Conservation (phyloP, 2,797 vertebrate genomes). For the Glyptemys insculpta region DNA sequence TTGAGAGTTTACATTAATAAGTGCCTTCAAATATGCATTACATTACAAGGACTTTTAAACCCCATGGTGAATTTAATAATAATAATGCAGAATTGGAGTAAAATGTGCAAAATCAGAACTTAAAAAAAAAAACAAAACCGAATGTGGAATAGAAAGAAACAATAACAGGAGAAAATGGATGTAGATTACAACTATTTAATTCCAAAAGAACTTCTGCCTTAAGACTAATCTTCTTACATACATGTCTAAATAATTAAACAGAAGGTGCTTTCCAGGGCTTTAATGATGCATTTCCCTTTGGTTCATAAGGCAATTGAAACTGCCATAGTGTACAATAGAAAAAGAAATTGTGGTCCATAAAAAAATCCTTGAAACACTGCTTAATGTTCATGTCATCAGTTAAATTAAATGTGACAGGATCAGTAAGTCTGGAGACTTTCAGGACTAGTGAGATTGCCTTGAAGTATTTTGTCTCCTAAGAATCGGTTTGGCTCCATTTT, state of each 20-base stretch:
- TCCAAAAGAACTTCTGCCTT: slow-evolving; percentile 31
- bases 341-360: slow-evolving; percentile 63
- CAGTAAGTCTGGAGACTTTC: slow-evolving; percentile 81
- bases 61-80: not conserved
- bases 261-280: slow-evolving; percentile 55
- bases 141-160: slow-evolving; percentile 19
- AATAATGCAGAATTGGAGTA: slow-evolving; percentile 2
- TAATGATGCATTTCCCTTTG: slow-evolving; percentile 65
- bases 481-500: slow-evolving; percentile 62
- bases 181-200: not conserved
- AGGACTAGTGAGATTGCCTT: slow-evolving; percentile 68
- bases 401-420: slow-evolving; percentile 80
- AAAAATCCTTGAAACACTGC: slow-evolving; percentile 55
- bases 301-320: slow-evolving; percentile 56
- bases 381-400: slow-evolving; percentile 75
- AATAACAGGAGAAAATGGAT: not conserved
- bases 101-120: not conserved
- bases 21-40: slow-evolving; percentile 13
- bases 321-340: slow-evolving; percentile 54
- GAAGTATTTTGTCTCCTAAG: slow-evolving; percentile 76
- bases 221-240: slow-evolving; percentile 19
- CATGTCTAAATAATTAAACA: slow-evolving; percentile 64
- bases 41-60: not conserved
- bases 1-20: not conserved
- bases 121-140: not conserved